These are phyloP conservation scores for Coregonus clupeaformis DNA, from an alignment of 2,113 vertebrate species.

Conservation along the genomic window DNA sequence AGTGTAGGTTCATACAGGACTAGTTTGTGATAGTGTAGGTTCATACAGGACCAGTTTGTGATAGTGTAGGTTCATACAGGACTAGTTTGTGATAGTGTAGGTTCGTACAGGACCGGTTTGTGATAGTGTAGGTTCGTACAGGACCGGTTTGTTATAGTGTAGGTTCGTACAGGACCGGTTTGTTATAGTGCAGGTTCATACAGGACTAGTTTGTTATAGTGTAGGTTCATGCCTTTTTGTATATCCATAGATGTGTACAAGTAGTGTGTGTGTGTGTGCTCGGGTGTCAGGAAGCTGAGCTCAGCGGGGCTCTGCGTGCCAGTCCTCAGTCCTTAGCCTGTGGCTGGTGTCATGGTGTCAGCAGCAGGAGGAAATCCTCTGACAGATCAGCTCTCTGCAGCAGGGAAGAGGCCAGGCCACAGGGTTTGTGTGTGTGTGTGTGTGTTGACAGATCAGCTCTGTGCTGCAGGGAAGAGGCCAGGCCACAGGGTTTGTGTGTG, in stretches of 20 bases:
- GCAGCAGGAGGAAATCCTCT: slow-evolving; percentile 67
- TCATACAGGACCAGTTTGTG: too few species aligned
- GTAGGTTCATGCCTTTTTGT: neutral
- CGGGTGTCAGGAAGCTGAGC: slow-evolving; percentile 56
- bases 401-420: slow-evolving; percentile 40
- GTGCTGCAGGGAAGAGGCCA: slow-evolving; percentile 59
- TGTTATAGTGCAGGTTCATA: too few species aligned
- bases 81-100: too few species aligned
- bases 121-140: too few species aligned
- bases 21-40: too few species aligned
- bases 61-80: too few species aligned
- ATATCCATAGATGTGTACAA: neutral
- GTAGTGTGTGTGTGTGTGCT: slow-evolving; percentile 11
- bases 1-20: too few species aligned
- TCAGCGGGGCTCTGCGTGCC: slow-evolving; percentile 45
- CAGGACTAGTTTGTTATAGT: neutral
- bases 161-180: too few species aligned
- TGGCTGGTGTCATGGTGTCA: slow-evolving; percentile 38
- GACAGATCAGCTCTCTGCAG: slow-evolving; percentile 75
- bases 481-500: neutral
- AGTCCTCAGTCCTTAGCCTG: slow-evolving; percentile 47
- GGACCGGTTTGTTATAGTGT: too few species aligned
- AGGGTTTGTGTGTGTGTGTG: too few species aligned
- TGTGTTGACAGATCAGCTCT: slow-evolving; percentile 70
- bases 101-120: too few species aligned